These are phyloP conservation scores for Streptopelia turtur DNA, from an alignment of 2,797 vertebrate species.

Conservation along the genomic window DNA sequence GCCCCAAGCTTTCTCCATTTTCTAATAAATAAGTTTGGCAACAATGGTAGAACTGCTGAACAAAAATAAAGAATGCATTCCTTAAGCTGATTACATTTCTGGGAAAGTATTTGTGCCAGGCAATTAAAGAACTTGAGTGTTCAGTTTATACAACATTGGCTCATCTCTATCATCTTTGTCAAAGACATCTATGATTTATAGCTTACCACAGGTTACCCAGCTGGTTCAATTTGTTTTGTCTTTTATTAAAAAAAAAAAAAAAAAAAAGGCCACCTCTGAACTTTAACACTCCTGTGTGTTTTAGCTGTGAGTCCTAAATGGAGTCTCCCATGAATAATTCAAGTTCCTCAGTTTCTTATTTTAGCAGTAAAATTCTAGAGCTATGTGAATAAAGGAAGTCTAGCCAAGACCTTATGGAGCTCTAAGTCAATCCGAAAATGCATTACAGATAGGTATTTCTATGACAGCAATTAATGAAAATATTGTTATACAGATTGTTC, in stretches of 20 bases:
- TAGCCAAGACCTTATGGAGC: constrained; percentile 44
- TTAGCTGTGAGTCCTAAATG: constrained; percentile 68
- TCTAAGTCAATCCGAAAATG: constrained; percentile 36
- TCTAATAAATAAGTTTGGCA: constrained; percentile 55
- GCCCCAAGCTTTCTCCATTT: constrained; percentile 21
- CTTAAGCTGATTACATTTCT: constrained; percentile 65
- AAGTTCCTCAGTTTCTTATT: constrained; percentile 71
- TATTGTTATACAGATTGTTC: background rate
- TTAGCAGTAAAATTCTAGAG: constrained; percentile 58
- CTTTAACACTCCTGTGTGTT: constrained; percentile 69
- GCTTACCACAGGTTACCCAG: constrained; percentile 37
- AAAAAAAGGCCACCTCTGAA: constrained; percentile 59
- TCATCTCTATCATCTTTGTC: constrained; percentile 61
- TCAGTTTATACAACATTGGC: constrained; percentile 62
- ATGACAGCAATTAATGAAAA: constrained; percentile 20
- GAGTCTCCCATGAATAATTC: constrained; percentile 74
- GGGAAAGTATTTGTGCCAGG: constrained; percentile 58
- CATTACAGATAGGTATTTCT: constrained; percentile 20
- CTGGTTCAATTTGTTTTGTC: constrained; percentile 1
- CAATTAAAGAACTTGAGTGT: constrained; percentile 59
- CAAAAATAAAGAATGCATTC: constrained; percentile 50
- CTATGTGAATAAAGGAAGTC: constrained; percentile 60
- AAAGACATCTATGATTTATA: constrained; percentile 48
- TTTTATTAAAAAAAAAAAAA: background rate
- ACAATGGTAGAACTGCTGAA: background rate